Evolutionary conservation across 2,113 vertebrate species (phyloP), one percentile per base, ranked within the genome.

Genomic region (Ptychochromis oligacanthus): DNA sequence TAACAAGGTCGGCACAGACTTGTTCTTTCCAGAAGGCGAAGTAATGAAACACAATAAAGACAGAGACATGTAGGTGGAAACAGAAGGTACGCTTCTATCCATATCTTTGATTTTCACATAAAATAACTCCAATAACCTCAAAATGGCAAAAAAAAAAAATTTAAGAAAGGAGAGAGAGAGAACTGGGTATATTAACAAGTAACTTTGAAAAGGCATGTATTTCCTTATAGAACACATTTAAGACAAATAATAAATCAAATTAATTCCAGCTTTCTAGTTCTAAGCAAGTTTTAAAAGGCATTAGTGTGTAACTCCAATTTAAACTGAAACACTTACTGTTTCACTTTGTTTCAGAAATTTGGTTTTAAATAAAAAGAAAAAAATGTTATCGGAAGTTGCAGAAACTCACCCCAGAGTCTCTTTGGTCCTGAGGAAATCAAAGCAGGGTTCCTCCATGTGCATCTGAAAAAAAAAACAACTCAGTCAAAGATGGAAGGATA

Each of bases 361-460:
- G 26, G 15, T 60, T 77, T 60, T 43, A 77, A 59, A 28, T 43
- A 15, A 58, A 65, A 13, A 15, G 18, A 28, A 75, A 6, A 9
- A 14, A 22, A 28, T 57, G 40, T 15, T 34, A 52, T 24, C 20
- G 2, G 20, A 74, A 3, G 6, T 13, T 20, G 36, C 26, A 78
- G 18, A 61, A 55, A 81, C 96, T 96, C 93, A 99, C 98, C 98
- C 98, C 0, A 99, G 96, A 74, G 98, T 99, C 94, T 99, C 97
- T 95, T 99, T 99, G 84, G 98, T 99, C 87, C 98, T 95, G 84
- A 99, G 96, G 91, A 98, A 99, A 93, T 99, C 97, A 89, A 99
- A 99, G 92, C 98, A 99, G 28, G 98, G 98, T 81, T 99, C 97
- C 86, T 99, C 98, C 98, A 99, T 99, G 95, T 98, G 97, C 98